These are phyloP conservation scores for Zaprionus africanus DNA, from an alignment of 1,140 invertebrate genomes.

Conservation along the genomic window DNA sequence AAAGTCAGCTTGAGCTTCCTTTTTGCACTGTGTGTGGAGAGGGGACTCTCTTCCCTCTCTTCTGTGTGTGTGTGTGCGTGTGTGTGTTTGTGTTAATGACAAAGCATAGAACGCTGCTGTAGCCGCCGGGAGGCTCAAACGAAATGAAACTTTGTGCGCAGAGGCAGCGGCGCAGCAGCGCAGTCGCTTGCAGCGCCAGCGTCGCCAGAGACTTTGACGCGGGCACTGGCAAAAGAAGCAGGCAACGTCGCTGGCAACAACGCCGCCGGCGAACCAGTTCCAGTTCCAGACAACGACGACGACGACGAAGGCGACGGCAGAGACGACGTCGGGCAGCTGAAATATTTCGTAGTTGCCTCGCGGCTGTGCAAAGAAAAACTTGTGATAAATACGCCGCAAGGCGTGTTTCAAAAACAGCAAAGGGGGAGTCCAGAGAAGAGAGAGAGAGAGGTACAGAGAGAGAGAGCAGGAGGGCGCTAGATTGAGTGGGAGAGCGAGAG, in stretches of 20 bases:
- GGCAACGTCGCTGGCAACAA: conserved; percentile 50
- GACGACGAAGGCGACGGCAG: conserved; percentile 31
- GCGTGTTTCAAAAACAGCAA: conserved; percentile 76
- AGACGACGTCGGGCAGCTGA: conserved; percentile 64
- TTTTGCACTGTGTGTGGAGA: conserved; percentile 42
- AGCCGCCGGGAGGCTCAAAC: conserved; percentile 63
- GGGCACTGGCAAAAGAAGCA: conserved; percentile 53
- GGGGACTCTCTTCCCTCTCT: neutral
- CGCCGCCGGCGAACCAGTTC: conserved; percentile 44
- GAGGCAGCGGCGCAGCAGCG: conserved; percentile 29
- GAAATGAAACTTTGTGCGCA: conserved; percentile 82
- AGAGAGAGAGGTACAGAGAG: conserved; percentile 1
- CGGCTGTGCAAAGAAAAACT: conserved; percentile 83
- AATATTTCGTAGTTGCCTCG: conserved; percentile 77
- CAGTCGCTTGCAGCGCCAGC: conserved; percentile 25
- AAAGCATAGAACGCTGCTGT: conserved; percentile 78
- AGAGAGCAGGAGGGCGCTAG: neutral
- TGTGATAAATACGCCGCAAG: conserved; percentile 83
- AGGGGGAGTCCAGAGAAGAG: conserved; percentile 29
- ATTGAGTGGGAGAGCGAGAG: conserved; percentile 2
- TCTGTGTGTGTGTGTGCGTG: conserved; percentile 44
- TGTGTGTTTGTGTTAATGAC: conserved; percentile 79
- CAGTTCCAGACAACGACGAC: conserved; percentile 51
- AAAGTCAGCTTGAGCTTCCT: conserved; percentile 56
- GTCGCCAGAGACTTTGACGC: conserved; percentile 68